Evolutionary conservation across 2,888 invertebrate species (phyloP).

Genomic region (Mechanitis mazaeus): DNA sequence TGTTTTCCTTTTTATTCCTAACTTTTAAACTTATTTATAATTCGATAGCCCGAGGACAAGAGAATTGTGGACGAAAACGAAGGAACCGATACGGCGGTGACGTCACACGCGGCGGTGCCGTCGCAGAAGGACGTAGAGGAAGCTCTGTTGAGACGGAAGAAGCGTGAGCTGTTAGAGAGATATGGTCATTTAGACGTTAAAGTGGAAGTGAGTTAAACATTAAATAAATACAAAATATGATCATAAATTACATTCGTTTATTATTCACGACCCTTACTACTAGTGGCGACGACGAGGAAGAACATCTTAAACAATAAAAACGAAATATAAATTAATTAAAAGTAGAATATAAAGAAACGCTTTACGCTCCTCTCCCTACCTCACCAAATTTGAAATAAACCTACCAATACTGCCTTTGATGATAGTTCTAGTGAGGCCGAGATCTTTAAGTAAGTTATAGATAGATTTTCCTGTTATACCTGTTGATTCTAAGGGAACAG

Average conservation of each 20-base stretch:
- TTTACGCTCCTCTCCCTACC: too few relatives aligned
- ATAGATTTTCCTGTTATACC: too few relatives aligned
- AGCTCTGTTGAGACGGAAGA: conserved; percentile 91
- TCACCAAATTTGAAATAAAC: too few relatives aligned
- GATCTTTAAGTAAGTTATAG: too few relatives aligned
- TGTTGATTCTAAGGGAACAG: too few relatives aligned
- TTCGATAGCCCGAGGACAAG: conserved; percentile 60
- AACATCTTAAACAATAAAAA: too few relatives aligned
- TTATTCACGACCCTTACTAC: too few relatives aligned
- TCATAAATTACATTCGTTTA: neutral
- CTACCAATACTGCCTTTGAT: too few relatives aligned
- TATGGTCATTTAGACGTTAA: conserved; percentile 80
- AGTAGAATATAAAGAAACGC: too few relatives aligned
- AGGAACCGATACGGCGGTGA: conserved; percentile 35
- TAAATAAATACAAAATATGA: conserved; percentile 20
- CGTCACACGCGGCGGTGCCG: conserved; percentile 91
- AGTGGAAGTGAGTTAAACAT: conserved; percentile 52
- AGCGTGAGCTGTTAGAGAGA: conserved; percentile 92
- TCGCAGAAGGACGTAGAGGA: conserved; percentile 96
- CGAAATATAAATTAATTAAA: too few relatives aligned
- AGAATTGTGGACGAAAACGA: conserved; percentile 56
- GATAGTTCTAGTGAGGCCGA: too few relatives aligned
- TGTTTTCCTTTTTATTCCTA: neutral
- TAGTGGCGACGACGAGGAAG: too few relatives aligned
- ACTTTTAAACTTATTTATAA: conserved; percentile 11